Evolutionary conservation across 2,797 vertebrate species (phyloP).

Genomic region (Varecia variegata): DNA sequence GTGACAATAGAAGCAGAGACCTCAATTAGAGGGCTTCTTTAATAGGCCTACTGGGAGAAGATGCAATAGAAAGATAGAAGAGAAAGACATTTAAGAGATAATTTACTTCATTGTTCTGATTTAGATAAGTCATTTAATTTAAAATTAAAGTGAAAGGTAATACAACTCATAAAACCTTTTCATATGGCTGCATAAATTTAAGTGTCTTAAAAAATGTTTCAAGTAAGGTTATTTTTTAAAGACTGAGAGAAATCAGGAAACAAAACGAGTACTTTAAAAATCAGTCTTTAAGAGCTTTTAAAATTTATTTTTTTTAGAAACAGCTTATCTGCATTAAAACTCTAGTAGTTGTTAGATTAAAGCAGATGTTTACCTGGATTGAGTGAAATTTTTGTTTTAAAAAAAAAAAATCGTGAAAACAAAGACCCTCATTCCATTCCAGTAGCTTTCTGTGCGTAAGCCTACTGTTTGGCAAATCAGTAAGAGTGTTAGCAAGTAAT

Average conservation of each 20-base stretch:
- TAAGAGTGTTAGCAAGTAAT: not conserved
- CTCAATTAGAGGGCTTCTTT: not conserved
- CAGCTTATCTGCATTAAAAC: not conserved
- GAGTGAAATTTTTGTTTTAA: not conserved
- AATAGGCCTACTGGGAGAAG: not conserved
- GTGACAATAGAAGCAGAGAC: not conserved
- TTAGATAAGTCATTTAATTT: not conserved
- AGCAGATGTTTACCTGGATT: not conserved
- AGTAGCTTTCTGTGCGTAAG: not conserved
- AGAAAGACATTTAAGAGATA: not conserved
- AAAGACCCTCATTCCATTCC: not conserved
- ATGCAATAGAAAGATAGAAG: not conserved
- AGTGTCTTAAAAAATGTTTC: not conserved
- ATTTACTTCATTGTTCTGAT: not conserved
- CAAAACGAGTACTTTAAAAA: not conserved
- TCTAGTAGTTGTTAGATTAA: not conserved
- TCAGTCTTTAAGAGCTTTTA: not conserved
- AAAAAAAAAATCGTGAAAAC: not conserved
- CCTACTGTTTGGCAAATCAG: not conserved
- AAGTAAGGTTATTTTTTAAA: not conserved
- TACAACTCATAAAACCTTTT: not conserved
- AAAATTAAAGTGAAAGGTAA: not conserved
- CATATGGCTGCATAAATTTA: not conserved
- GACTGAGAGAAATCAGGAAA: not conserved
- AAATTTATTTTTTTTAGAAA: not conserved